Percentiles rank a stretch among this genome's conserved stretches.
Evolutionary conservation across 2,113 vertebrate genomes (phyloP).

Genomic region (Psammodynastes pulverulentus): DNA sequence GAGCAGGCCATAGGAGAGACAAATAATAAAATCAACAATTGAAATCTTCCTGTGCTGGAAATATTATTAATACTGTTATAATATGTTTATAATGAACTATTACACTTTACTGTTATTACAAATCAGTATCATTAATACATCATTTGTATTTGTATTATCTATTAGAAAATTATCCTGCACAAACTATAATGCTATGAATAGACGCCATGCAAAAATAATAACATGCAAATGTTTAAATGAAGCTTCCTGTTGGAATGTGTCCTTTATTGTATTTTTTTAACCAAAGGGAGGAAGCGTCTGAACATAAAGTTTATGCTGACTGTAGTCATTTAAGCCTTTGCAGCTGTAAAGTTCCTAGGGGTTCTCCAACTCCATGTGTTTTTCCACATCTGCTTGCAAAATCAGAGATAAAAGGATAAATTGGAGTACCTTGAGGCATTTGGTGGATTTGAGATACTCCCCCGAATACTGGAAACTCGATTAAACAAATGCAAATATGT

Average conservation of each 20-base stretch:
- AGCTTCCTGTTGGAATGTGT: not conserved
- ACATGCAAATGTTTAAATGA: conserved; percentile 44
- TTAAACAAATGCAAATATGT: conserved; percentile 32
- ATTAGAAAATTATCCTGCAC: not conserved
- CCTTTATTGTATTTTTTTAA: not conserved
- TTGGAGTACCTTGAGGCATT: conserved; percentile 32
- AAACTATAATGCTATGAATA: conserved; percentile 41
- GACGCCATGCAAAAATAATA: conserved; percentile 46
- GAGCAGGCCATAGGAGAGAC: not conserved
- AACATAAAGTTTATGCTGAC: conserved; percentile 50
- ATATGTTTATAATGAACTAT: not conserved
- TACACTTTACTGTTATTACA: not conserved
- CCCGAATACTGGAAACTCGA: conserved; percentile 33
- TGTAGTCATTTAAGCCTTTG: conserved; percentile 50
- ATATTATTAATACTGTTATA: not conserved
- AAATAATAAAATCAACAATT: not conserved
- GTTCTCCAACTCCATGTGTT: conserved; percentile 45
- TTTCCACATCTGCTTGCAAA: conserved; percentile 64
- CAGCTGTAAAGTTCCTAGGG: conserved; percentile 63
- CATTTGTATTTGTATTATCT: not conserved
- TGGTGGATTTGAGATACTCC: conserved; percentile 49
- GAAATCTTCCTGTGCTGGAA: not conserved
- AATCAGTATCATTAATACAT: not conserved
- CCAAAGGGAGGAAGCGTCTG: conserved; percentile 52
- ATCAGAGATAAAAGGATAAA: conserved; percentile 54